Evolutionary conservation across 2,888 invertebrate genomes (phyloP).

Genomic region (Morpho achilles): DNA sequence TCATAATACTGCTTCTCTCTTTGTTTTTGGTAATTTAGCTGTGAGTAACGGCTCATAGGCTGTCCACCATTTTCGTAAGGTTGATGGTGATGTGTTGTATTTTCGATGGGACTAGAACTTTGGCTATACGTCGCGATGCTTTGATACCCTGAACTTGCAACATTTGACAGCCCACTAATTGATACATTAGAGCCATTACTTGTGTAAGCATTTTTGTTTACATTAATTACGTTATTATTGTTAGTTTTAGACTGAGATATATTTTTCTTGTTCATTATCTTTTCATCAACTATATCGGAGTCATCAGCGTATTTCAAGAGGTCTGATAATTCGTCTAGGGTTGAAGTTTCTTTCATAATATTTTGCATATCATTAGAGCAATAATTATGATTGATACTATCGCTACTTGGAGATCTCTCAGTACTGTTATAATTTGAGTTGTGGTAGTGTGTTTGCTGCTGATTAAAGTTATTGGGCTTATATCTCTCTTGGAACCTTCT

Average conservation of each 20-base stretch:
- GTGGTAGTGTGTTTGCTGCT: conserved; percentile 61
- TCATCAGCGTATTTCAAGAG: conserved; percentile 87
- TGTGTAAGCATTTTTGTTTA: conserved; percentile 62
- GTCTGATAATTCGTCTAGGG: conserved; percentile 85
- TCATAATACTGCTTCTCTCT: conserved; percentile 74
- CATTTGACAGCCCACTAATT: conserved; percentile 87
- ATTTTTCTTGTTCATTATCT: conserved; percentile 72
- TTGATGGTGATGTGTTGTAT: conserved; percentile 68
- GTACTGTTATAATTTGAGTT: conserved; percentile 63
- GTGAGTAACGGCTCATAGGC: conserved; percentile 70
- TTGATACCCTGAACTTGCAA: conserved; percentile 92
- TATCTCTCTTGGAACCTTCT: conserved; percentile 74
- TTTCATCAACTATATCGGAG: conserved; percentile 79
- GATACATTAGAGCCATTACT: conserved; percentile 89
- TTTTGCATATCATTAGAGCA: conserved; percentile 67
- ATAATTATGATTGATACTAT: conserved; percentile 69
- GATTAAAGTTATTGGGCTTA: conserved; percentile 65
- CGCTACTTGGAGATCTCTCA: conserved; percentile 67
- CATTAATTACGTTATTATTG: conserved; percentile 64
- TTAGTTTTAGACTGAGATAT: conserved; percentile 60
- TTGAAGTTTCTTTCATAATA: conserved; percentile 77
- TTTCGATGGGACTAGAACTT: conserved; percentile 91
- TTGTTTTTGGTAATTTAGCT: conserved; percentile 74
- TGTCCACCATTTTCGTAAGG: conserved; percentile 70
- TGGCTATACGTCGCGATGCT: conserved; percentile 93